A percentile compares a stretch with the other conserved stretches of the same genome.
Conservation (phyloP, 2,797 vertebrate genomes). For the Hypotaenidia philippensis region DNA sequence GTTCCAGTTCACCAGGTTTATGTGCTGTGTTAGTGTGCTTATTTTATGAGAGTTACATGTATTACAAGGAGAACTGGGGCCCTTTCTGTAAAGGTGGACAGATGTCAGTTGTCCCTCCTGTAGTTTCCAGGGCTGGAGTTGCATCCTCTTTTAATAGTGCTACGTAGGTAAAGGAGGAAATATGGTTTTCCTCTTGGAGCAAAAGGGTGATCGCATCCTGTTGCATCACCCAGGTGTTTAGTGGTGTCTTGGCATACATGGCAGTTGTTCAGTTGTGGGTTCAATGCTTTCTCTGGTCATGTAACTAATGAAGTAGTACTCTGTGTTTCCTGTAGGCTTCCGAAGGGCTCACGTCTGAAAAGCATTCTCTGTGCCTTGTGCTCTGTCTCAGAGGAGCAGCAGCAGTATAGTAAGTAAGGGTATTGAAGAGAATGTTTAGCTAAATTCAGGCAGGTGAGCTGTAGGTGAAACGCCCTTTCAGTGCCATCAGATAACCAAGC, state of each 20-base stretch:
- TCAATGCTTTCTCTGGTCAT: neutral
- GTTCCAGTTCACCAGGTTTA: neutral
- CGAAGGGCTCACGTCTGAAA: neutral
- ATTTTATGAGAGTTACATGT: neutral
- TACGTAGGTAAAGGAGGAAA: neutral
- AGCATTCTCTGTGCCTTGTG: neutral
- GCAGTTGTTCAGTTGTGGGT: neutral
- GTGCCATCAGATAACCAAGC: neutral
- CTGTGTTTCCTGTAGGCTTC: neutral
- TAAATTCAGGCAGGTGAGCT: neutral
- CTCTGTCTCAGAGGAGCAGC: neutral
- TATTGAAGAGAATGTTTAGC: neutral
- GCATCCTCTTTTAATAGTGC: neutral
- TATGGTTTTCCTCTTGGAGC: neutral
- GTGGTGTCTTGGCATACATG: fast-evolving
- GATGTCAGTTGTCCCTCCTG: neutral
- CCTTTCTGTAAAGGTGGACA: neutral
- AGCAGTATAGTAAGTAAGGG: neutral
- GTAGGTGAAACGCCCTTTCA: neutral
- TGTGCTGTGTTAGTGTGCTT: neutral
- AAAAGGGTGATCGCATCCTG: neutral
- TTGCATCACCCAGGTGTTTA: fast-evolving
- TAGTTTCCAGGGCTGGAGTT: neutral
- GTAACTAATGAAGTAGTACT: neutral
- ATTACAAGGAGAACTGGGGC: neutral